phyloP scores from a whole-genome alignment of 2,888 invertebrate genomes.

The Ophion obscuratus region DNA sequence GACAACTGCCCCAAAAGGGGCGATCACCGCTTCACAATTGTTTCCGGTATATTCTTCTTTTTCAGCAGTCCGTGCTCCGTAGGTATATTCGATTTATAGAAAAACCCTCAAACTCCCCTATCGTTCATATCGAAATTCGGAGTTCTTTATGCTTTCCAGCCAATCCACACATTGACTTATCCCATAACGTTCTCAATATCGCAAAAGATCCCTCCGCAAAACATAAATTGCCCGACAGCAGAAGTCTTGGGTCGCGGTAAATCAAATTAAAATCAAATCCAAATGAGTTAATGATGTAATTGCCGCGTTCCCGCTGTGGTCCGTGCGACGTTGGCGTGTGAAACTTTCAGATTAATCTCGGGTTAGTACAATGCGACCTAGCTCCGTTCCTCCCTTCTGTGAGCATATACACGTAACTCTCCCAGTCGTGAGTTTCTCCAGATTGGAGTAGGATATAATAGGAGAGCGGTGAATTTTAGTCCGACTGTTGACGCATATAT shows the following conservation, averaged over 20 bases:
- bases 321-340: slow-evolving; percentile 32
- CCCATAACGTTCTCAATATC: background rate
- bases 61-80: background rate
- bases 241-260: slow-evolving; percentile 15
- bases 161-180: background rate
- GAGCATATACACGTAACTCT: slow-evolving; percentile 3
- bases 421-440: slow-evolving; percentile 42
- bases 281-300: slow-evolving; percentile 69
- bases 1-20: too few species aligned
- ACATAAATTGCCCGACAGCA: slow-evolving; percentile 27
- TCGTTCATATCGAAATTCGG: background rate
- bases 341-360: slow-evolving; percentile 75
- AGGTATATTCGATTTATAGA: background rate
- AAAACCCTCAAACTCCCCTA: background rate
- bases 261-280: slow-evolving; percentile 68
- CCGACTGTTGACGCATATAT: background rate
- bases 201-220: slow-evolving; percentile 10
- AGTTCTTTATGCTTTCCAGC: background rate
- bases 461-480: slow-evolving; percentile 17
- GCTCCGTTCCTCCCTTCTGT: slow-evolving; percentile 33
- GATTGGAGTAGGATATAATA: slow-evolving; percentile 65
- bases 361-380: slow-evolving; percentile 64
- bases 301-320: slow-evolving; percentile 29
- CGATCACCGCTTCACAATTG: too few species aligned
- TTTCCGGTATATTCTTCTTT: too few species aligned